These are phyloP conservation scores for Bibio marci DNA, from an alignment of 2,888 invertebrate species.

Conservation along the genomic window DNA sequence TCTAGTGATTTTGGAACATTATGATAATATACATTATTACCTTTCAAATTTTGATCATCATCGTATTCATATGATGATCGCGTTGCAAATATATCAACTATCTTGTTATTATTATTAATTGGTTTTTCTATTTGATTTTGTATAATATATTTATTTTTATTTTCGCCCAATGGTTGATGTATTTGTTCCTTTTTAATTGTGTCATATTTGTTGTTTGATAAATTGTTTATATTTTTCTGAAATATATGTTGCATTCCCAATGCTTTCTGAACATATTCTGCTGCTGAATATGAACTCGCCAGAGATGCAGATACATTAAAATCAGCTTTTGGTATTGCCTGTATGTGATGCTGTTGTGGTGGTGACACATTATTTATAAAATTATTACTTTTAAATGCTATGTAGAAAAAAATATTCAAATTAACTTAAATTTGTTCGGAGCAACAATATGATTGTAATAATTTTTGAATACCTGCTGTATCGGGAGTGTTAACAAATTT, in stretches of 20 bases:
- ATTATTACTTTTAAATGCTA: too few relatives aligned
- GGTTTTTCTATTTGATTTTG: neutral
- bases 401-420: neutral
- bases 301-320: slow-evolving; percentile 4
- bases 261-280: slow-evolving; percentile 27
- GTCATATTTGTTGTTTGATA: slow-evolving; percentile 4
- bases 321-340: slow-evolving; percentile 6
- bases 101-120: too few relatives aligned
- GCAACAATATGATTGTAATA: too few relatives aligned
- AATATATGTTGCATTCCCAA: slow-evolving; percentile 19
- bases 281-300: slow-evolving; percentile 21
- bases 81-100: neutral
- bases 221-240: slow-evolving; percentile 1
- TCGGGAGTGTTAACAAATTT: slow-evolving; percentile 12
- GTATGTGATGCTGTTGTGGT: too few relatives aligned
- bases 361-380: too few relatives aligned
- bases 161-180: too few relatives aligned
- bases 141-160: too few relatives aligned
- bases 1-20: neutral
- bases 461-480: slow-evolving; percentile 6
- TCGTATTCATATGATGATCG: neutral
- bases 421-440: neutral
- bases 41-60: neutral
- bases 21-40: neutral
- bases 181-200: slow-evolving; percentile 2